Percentiles rank a stretch among this genome's conserved stretches.
Evolutionary conservation across 2,888 invertebrate genomes (phyloP).

Genomic region (Meandrusa payeni): DNA sequence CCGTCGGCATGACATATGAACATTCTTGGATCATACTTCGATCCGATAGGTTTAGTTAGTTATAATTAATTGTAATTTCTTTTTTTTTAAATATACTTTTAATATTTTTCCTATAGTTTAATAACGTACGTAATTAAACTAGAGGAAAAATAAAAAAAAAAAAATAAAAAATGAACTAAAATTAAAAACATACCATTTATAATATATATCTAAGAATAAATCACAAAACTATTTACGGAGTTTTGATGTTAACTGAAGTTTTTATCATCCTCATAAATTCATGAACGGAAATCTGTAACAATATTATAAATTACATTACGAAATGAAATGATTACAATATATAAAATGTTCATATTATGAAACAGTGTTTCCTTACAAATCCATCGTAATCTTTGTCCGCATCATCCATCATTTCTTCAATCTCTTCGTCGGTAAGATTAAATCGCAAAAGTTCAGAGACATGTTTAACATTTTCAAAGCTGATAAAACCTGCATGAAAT

Average conservation of each 20-base stretch:
- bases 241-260: constrained; percentile 58
- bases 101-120: too few species aligned
- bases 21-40: too few species aligned
- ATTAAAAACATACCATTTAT: neutral
- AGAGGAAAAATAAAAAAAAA: too few species aligned
- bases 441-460: constrained; percentile 57
- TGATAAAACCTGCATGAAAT: constrained; percentile 51
- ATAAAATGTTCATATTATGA: too few species aligned
- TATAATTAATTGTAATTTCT: too few species aligned
- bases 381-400: constrained; percentile 70
- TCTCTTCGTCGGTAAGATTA: constrained; percentile 66
- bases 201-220: neutral
- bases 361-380: too few species aligned
- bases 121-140: too few species aligned
- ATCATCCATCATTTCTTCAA: constrained; percentile 73
- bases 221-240: constrained; percentile 41
- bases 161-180: too few species aligned
- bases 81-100: too few species aligned
- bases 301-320: constrained; percentile 6
- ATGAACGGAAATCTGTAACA: constrained; percentile 58
- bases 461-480: constrained; percentile 61
- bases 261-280: constrained; percentile 74
- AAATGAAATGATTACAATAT: too few species aligned
- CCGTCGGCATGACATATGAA: too few species aligned
- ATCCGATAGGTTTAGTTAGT: too few species aligned